Percentiles rank a stretch among this genome's conserved stretches.
Conservation (phyloP, 2,888 invertebrate species). For the Caenorhabditis sp. region DNA sequence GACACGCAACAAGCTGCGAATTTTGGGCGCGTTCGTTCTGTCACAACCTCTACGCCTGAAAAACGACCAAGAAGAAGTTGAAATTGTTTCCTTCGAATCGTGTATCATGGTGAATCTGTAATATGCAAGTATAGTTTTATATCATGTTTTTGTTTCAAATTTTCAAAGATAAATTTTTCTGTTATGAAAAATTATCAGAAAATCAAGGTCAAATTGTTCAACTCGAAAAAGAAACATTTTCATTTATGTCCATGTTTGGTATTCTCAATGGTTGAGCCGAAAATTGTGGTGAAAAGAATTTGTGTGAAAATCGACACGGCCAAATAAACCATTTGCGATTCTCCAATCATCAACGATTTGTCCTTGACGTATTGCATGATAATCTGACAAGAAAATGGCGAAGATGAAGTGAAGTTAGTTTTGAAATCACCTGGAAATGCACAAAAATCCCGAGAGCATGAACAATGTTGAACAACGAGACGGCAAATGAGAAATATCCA, state of each 20-base stretch:
- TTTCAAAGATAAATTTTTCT: too few relatives aligned
- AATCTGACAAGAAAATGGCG: constrained; percentile 29
- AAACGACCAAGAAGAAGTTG: not conserved
- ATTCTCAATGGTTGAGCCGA: too few relatives aligned
- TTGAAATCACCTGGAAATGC: constrained; percentile 55
- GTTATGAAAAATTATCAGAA: too few relatives aligned
- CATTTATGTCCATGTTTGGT: too few relatives aligned
- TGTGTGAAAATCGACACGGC: constrained; percentile 28
- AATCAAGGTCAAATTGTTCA: too few relatives aligned
- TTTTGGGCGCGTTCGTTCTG: not conserved
- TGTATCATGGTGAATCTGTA: too few relatives aligned
- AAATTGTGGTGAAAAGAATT: constrained; percentile 6
- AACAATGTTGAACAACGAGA: constrained; percentile 36
- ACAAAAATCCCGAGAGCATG: constrained; percentile 45
- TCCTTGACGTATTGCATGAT: constrained; percentile 41
- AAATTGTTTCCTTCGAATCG: too few relatives aligned
- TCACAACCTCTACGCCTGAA: not conserved
- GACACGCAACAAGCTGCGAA: not conserved
- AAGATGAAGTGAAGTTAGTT: not conserved
- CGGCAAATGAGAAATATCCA: constrained; percentile 39
- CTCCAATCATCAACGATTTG: constrained; percentile 40
- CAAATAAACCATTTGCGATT: constrained; percentile 46
- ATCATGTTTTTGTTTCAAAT: too few relatives aligned
- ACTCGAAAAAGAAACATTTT: too few relatives aligned
- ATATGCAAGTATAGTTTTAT: too few relatives aligned